Percentiles rank a stretch among this genome's conserved stretches.
phyloP scores from a whole-genome alignment of 1,140 invertebrate genomes.

The Liolophura sinensis region DNA sequence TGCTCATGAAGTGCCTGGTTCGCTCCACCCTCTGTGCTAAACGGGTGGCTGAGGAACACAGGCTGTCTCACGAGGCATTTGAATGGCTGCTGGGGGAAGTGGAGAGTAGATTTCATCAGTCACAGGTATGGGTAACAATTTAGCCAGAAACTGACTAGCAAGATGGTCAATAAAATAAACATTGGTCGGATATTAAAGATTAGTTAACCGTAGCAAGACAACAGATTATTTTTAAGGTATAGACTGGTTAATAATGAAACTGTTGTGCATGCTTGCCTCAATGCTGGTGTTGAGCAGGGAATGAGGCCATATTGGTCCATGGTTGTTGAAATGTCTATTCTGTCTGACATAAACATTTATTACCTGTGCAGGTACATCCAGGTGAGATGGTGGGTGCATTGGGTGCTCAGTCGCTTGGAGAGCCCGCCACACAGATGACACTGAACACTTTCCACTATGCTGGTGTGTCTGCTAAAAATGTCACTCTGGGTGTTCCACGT shows the following conservation, averaged over 20 bases:
- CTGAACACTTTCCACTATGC: conserved; percentile 99
- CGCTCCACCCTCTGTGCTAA: conserved; percentile 85
- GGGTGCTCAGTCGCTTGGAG: conserved; percentile 96
- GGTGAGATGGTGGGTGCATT: conserved; percentile 99
- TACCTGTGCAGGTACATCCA: conserved; percentile 67
- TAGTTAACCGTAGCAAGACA: no score
- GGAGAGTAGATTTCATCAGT: conserved; percentile 96
- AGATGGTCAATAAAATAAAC: no score
- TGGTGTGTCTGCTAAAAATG: conserved; percentile 99
- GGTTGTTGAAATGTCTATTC: no score
- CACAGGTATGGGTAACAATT: conserved; percentile 69
- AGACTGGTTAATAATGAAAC: no score
- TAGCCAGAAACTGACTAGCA: no score
- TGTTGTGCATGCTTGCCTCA: no score
- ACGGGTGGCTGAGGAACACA: conserved; percentile 93
- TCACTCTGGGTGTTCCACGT: conserved; percentile 97
- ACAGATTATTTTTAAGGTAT: no score
- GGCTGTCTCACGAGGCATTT: conserved; percentile 93
- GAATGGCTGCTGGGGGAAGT: conserved; percentile 99
- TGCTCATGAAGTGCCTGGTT: conserved; percentile 95
- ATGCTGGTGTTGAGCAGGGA: no score
- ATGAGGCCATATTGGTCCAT: no score
- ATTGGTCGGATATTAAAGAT: no score
- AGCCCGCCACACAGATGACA: conserved; percentile 99
- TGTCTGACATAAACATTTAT: no score